A percentile compares a stretch with the other conserved stretches of the same genome.
Evolutionary conservation across 2,113 vertebrate genomes (phyloP).

Genomic region (Panurus biarmicus): DNA sequence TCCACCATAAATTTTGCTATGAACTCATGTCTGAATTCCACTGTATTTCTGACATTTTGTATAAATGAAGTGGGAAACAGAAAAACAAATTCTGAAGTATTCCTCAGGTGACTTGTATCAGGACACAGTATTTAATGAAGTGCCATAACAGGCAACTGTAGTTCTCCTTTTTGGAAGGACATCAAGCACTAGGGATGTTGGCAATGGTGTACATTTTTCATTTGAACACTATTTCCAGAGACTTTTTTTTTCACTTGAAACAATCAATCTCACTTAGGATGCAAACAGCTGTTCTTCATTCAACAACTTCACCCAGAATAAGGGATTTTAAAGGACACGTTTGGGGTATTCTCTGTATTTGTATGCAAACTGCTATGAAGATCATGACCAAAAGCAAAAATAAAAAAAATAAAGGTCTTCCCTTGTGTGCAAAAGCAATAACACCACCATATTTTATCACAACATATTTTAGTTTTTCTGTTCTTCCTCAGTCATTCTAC

Average conservation of each 20-base stretch:
- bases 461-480: background rate
- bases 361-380: background rate
- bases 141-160: background rate
- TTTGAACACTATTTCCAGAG: background rate
- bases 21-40: background rate
- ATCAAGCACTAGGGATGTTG: background rate
- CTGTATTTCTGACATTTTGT: background rate
- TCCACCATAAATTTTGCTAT: background rate
- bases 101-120: background rate
- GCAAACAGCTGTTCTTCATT: slow-evolving; percentile 30
- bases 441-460: background rate
- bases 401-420: background rate
- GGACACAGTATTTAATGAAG: background rate
- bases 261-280: background rate
- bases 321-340: background rate
- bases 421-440: background rate
- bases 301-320: background rate
- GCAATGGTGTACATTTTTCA: background rate
- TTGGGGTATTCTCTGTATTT: background rate
- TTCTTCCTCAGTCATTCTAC: background rate
- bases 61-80: background rate
- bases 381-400: background rate
- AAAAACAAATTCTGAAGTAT: background rate
- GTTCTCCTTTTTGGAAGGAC: background rate
- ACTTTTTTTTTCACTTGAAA: slow-evolving; percentile 12